Evolutionary conservation across 53 echinoderm and acorn worm species (phyloP), one percentile per base, ranked within the genome.

Genomic region (Mesocentrotus franciscanus): DNA sequence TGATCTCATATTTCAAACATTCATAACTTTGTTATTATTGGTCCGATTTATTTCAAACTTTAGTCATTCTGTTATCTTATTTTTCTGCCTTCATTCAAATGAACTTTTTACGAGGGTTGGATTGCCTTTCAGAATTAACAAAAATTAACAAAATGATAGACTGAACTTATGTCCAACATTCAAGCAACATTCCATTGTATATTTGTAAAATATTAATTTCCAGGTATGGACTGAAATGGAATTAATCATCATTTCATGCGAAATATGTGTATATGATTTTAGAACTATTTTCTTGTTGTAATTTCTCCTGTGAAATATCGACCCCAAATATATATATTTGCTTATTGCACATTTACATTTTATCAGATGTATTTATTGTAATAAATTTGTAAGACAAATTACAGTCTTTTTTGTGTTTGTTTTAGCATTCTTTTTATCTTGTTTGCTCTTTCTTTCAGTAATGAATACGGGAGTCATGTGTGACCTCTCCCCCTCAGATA

Each of bases 311-410:
- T 81, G 42, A 18, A 17, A 81, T 81, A 81, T 81, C 42, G 42
- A 81, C 2, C 42, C 33, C 36, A 81, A 81, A 42, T 81, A 36
- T 81, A 36, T 81, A 81, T 8, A 81, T 81, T 39, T 81, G 81
- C 33, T 81, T 39, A 81, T 42, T 81, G 81, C 42, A 20, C 81
- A 81, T 81, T 81, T 81, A 27, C 58, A 90, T 27, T 90, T 90
- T 60, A 60, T 60, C 58, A 92, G 60, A 94, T 76, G 60, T 79
- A 79, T 94, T 94, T 58, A 94, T 94, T 94, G 94, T 81, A 94
- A 94, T 57, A 94, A 76, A 94, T 81, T 49, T 71, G 10, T 56
- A 94, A 59, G 12, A 58, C 35, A 71, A 64, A 62, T 66, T 39
- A 61, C n/a, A 90, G 15, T 81, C 4, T 32, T 76, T 18, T 42